Conservation (phyloP, 1,140 invertebrate genomes). For the Halictus rubicundus region DNA sequence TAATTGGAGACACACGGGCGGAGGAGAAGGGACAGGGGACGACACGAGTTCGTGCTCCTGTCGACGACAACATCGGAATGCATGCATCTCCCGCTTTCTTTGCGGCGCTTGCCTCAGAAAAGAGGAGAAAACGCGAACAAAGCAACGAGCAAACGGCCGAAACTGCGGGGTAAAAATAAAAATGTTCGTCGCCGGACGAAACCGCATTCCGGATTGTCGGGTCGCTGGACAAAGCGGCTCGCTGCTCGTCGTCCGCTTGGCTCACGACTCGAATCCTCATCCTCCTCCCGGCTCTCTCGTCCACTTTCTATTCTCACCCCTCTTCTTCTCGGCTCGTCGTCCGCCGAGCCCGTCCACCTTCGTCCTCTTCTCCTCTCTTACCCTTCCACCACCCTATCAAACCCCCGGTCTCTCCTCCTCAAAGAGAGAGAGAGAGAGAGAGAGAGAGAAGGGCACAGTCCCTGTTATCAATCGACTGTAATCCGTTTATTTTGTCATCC, state of each 20-base stretch:
- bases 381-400: background rate
- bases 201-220: slow-evolving; percentile 63
- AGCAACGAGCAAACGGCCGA: slow-evolving; percentile 57
- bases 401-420: background rate
- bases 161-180: slow-evolving; percentile 62
- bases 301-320: slow-evolving; percentile 24
- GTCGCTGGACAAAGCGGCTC: slow-evolving; percentile 61
- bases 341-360: background rate
- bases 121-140: slow-evolving; percentile 58
- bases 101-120: slow-evolving; percentile 38
- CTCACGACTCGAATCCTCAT: slow-evolving; percentile 44
- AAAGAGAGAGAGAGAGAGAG: no score
- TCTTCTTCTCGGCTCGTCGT: background rate
- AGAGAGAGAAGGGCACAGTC: background rate
- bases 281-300: background rate
- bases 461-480: slow-evolving; percentile 8
- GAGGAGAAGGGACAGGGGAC: background rate
- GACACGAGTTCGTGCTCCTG: slow-evolving; percentile 36
- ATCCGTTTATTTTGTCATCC: background rate
- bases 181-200: slow-evolving; percentile 54
- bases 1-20: background rate
- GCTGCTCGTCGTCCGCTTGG: slow-evolving; percentile 43
- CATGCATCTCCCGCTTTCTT: slow-evolving; percentile 64
- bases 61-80: slow-evolving; percentile 59
- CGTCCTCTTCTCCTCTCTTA: slow-evolving; percentile 3